Evolutionary conservation across 2,113 vertebrate species (phyloP), one percentile per base, ranked within the genome.

Genomic region (Notarius lentiginosus): DNA sequence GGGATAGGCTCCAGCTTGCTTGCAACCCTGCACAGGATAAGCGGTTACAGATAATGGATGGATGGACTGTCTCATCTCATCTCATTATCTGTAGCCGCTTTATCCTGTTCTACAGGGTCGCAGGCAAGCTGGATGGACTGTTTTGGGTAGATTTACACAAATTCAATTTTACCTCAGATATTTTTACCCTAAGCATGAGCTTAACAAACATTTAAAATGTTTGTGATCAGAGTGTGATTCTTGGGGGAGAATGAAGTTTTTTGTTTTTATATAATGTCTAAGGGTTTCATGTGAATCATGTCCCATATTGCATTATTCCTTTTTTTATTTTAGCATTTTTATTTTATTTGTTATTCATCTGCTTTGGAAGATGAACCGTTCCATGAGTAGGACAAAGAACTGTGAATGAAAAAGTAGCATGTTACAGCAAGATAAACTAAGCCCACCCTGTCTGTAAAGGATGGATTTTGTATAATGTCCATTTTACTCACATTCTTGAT

Each of bases 341-440:
- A 41, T 41, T 53, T 53, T 53, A 8, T 53, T 53, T 53, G 7
- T 53, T 53, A 53, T 12, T 56, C 77, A 76, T 75, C 55, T 72
- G 30, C 49, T 72, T 49, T 20, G 30, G 10, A 75, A 49, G 10
- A 30, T 77, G 73, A 88, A n/a, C 12, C 66, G 61, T 70, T 82
- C 82, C 84, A 24, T 53, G 51, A 58, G 80, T 60, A 49, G 72
- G 56, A 53, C 22, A 76, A 72, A 87, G 79, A 89, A 90, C 91
- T 90, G 91, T 91, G 91, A 90, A 87, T 79, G 75, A 65, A 73
- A 79, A 80, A 55, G 85, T 91, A 87, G 86, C 86, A 84, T 47
- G 58, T 83, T 79, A 83, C 86, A 81, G 86, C 60, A 60, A 90
- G 66, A 87, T 87, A 91, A 90, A 79, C 87, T 88, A 89, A 66